A percentile compares a stretch with the other conserved stretches of the same genome.
Evolutionary conservation across 2,888 invertebrate species (phyloP).

Genomic region (Dugesia japonica): DNA sequence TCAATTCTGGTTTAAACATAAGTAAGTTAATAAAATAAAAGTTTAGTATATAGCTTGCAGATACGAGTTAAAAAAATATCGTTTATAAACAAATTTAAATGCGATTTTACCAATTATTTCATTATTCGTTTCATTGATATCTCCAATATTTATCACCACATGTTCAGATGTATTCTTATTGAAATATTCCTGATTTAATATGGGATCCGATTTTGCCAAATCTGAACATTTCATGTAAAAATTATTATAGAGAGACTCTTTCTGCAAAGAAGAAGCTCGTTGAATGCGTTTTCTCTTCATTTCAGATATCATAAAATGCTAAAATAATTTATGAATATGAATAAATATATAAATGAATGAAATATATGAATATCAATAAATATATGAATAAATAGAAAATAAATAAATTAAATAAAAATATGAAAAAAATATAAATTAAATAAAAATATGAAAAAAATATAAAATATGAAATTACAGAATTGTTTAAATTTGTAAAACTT

Average conservation of each 20-base stretch:
- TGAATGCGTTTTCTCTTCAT: neutral
- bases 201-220: neutral
- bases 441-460: too few relatives aligned
- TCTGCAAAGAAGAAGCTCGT: neutral
- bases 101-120: neutral
- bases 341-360: too few relatives aligned
- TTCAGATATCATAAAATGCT: too few relatives aligned
- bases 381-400: too few relatives aligned
- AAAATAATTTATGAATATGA: too few relatives aligned
- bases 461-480: too few relatives aligned
- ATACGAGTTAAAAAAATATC: neutral
- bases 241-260: neutral
- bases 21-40: too few relatives aligned
- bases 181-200: neutral
- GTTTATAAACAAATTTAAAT: neutral
- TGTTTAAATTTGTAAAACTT: neutral
- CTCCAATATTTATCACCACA: neutral
- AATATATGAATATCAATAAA: too few relatives aligned
- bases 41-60: too few relatives aligned
- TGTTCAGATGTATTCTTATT: neutral
- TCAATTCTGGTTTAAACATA: too few relatives aligned
- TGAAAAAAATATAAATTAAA: too few relatives aligned
- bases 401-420: too few relatives aligned
- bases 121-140: neutral
- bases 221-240: slow-evolving; percentile 9